A percentile compares a stretch with the other conserved stretches of the same genome.
These are phyloP conservation scores for Ficedula albicollis DNA, from an alignment of 2,797 vertebrate genomes.

Conservation along the genomic window DNA sequence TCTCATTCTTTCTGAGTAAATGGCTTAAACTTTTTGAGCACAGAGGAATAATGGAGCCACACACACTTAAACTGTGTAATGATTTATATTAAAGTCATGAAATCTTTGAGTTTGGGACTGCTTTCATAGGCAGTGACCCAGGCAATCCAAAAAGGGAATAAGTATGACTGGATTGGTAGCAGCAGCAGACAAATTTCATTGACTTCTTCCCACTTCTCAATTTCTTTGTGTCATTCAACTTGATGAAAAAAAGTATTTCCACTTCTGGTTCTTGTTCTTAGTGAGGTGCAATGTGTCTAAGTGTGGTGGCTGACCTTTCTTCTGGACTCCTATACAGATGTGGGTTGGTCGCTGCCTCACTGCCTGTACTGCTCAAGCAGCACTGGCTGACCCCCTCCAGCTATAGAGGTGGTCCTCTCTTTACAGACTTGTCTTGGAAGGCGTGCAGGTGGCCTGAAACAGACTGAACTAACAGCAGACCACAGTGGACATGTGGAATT, in stretches of 20 bases:
- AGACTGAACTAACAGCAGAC: neutral
- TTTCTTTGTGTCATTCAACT: neutral
- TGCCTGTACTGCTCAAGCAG: neutral
- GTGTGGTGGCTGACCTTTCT: neutral
- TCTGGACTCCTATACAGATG: neutral
- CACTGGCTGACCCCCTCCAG: neutral
- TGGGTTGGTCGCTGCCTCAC: neutral
- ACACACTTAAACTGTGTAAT: neutral
- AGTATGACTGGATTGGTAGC: neutral
- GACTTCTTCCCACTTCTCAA: neutral
- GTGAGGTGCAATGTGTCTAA: neutral
- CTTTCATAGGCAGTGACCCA: neutral
- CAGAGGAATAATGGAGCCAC: neutral
- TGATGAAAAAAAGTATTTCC: neutral
- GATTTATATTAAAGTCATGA: neutral
- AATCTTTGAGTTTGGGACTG: neutral
- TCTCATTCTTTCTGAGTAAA: conserved; percentile 9
- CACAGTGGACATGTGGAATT: neutral
- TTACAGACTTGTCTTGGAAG: neutral
- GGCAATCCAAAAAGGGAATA: neutral
- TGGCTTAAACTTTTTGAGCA: conserved; percentile 19
- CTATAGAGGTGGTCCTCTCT: neutral
- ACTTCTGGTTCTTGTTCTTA: neutral
- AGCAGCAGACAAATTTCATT: neutral
- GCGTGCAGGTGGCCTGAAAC: neutral